Conservation (phyloP, 1,140 invertebrate genomes). For the Caenorhabditis remanei region DNA sequence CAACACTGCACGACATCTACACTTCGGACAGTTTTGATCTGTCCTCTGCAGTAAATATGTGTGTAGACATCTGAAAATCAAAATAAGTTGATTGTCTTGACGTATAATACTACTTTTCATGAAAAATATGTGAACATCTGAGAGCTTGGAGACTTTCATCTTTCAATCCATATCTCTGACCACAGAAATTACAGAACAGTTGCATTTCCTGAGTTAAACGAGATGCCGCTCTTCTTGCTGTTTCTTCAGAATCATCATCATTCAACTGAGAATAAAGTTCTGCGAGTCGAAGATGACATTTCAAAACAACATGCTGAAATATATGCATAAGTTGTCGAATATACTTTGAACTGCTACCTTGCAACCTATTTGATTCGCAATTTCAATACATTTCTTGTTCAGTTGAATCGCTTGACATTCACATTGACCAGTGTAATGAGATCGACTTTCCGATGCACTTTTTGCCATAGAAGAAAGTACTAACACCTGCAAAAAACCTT, state of each 20-base stretch:
- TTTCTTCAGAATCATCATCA: constrained; percentile 75
- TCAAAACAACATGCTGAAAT: constrained; percentile 75
- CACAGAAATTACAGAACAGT: constrained; percentile 78
- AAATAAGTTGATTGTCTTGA: neutral
- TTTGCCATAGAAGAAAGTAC: constrained; percentile 76
- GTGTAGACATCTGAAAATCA: constrained; percentile 67
- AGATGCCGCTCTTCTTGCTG: constrained; percentile 66
- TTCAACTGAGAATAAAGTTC: constrained; percentile 73
- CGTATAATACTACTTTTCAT: constrained; percentile 69
- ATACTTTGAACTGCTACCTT: constrained; percentile 67
- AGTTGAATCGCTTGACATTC: constrained; percentile 75
- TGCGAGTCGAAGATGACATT: constrained; percentile 75
- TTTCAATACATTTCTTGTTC: constrained; percentile 77
- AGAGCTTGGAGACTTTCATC: constrained; percentile 76
- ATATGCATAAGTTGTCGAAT: neutral
- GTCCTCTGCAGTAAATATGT: constrained; percentile 64
- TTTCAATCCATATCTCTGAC: constrained; percentile 73
- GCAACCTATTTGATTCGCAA: constrained; percentile 75
- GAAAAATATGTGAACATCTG: constrained; percentile 77
- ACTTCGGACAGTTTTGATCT: constrained; percentile 70
- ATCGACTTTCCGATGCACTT: constrained; percentile 74
- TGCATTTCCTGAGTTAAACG: constrained; percentile 77
- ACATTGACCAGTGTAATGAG: constrained; percentile 77
- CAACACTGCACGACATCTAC: constrained; percentile 65
- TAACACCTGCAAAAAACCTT: constrained; percentile 66